phyloP scores from a whole-genome alignment of 2,797 vertebrate species.

The Acanthurus tractus region DNA sequence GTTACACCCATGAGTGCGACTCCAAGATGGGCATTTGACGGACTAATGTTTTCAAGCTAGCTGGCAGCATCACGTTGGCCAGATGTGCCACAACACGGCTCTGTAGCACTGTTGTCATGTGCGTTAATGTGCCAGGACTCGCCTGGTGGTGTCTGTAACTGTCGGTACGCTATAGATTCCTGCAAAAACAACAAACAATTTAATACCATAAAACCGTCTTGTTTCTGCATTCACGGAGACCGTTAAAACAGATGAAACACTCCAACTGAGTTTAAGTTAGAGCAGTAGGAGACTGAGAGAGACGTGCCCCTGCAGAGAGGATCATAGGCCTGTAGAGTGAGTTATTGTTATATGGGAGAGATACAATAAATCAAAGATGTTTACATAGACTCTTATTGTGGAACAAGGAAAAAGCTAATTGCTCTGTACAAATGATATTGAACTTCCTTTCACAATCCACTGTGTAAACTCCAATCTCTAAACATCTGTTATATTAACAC shows the following conservation, averaged over 20 bases:
- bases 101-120: constrained; percentile 34
- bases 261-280: constrained; percentile 18
- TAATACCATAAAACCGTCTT: constrained; percentile 7
- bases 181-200: constrained; percentile 4
- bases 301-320: constrained; percentile 32
- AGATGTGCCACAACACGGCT: constrained; percentile 18
- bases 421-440: not conserved
- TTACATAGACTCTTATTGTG: constrained; percentile 36
- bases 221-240: constrained; percentile 32
- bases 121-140: constrained; percentile 10
- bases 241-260: constrained; percentile 48
- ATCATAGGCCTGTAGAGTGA: constrained; percentile 40
- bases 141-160: constrained; percentile 18
- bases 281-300: constrained; percentile 27
- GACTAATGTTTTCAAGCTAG: constrained; percentile 36
- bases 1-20: constrained; percentile 48
- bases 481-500: constrained; percentile 3
- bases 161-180: not conserved
- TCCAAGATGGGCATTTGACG: constrained; percentile 47
- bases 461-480: not conserved
- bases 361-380: constrained; percentile 54
- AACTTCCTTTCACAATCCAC: not conserved
- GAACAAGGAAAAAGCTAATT: constrained; percentile 25
- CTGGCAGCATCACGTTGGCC: constrained; percentile 34
- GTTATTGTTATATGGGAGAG: constrained; percentile 32